Evolutionary conservation across 2,888 invertebrate genomes (phyloP), one percentile per base, ranked within the genome.

Genomic region (Antheraea assamensis): DNA sequence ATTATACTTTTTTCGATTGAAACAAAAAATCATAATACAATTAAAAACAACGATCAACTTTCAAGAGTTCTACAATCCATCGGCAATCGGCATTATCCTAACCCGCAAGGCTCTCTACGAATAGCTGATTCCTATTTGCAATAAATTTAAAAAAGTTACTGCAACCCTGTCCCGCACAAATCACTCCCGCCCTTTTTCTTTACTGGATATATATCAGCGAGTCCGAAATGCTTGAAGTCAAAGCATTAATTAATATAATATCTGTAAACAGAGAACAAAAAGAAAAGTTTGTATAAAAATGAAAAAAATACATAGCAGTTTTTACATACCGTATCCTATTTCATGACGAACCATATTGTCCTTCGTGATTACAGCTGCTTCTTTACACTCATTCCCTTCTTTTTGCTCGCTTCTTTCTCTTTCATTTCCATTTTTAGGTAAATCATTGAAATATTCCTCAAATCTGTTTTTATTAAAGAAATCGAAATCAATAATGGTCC

Each of bases 241-340:
- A 24, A 7, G n/a, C 7, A n/a, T 58, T 10, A 24, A n/a, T 55
- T 21, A 5, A 24, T 24, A n/a, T 24, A 24, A 8, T n/a, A 58
- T 58, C 58, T 58, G 24, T 58, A 58, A 24, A 58, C 24, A 24
- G 1, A 1, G 21, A 58, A 24, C 10, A 7, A 10, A 24, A 58
- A 24, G n/a, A 58, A 58, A 58, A 58, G 2, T 21, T n/a, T 24
- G 24, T 13, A 7, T 58, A 58, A 1, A 13, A 58, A 24, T 24
- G 10, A 7, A 58, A 58, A 24, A 58, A n/a, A n/a, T n/a, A n/a
- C n/a, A 3, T 58, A 58, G 13, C 24, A 10, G n/a, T 15, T 35
- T 17, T 77, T 78, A 91, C 94, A 90, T 87, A 94, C 94, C 92
- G 76, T 90, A 92, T 74, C 88, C 92, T 79, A 94, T 93, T 87